These are phyloP conservation scores for Pheosia tremula DNA, from an alignment of 2,888 invertebrate genomes.

Conservation along the genomic window DNA sequence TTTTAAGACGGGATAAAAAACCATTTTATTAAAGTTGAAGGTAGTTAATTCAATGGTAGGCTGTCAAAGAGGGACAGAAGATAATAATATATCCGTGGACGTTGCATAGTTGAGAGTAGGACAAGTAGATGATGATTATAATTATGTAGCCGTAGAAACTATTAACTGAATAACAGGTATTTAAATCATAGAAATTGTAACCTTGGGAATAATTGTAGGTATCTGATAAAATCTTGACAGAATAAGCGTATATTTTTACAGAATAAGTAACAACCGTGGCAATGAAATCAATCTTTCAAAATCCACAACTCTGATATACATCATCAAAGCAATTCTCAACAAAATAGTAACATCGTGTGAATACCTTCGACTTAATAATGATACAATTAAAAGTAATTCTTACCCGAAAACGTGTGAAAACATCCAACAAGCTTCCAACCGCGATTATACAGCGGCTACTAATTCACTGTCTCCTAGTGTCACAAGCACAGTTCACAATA, in stretches of 20 bases:
- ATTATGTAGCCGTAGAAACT: too few relatives aligned
- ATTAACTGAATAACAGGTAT: too few relatives aligned
- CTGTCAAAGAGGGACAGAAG: too few relatives aligned
- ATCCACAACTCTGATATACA: slow-evolving; percentile 23
- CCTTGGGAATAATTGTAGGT: slow-evolving; percentile 10
- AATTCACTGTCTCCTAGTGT: slow-evolving; percentile 62
- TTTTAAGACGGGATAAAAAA: too few relatives aligned
- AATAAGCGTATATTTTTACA: slow-evolving; percentile 9
- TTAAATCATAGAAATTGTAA: too few relatives aligned
- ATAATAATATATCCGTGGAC: too few relatives aligned
- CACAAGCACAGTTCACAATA: slow-evolving; percentile 70
- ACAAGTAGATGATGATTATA: too few relatives aligned
- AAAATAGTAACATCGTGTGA: slow-evolving; percentile 37
- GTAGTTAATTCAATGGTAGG: too few relatives aligned
- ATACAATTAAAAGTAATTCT: slow-evolving; percentile 57
- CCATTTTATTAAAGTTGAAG: too few relatives aligned
- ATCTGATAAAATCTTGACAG: slow-evolving; percentile 17
- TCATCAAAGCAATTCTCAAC: slow-evolving; percentile 18
- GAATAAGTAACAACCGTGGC: slow-evolving; percentile 38
- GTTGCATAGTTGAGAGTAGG: too few relatives aligned
- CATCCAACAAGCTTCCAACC: slow-evolving; percentile 70
- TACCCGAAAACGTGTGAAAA: slow-evolving; percentile 70
- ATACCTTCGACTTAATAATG: slow-evolving; percentile 37
- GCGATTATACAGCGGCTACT: slow-evolving; percentile 46
- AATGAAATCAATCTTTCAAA: slow-evolving; percentile 40